phyloP scores from a whole-genome alignment of 2,888 invertebrate species.

The Mimachlamys varia region DNA sequence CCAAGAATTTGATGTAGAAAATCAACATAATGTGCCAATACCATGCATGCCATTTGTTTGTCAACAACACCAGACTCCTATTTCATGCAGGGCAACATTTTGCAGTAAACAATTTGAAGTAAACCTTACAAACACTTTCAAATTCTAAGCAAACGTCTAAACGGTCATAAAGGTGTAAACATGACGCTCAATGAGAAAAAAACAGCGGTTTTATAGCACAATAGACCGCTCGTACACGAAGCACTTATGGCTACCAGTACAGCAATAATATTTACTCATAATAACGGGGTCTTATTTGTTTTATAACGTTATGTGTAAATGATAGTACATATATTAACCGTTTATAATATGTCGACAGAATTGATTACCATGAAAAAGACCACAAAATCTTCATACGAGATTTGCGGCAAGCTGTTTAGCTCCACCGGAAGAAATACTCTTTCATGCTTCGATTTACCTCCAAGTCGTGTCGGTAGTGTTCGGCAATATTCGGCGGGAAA shows the following conservation, averaged over 20 bases:
- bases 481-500: constrained; percentile 61
- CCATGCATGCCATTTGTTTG: neutral
- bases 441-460: constrained; percentile 36
- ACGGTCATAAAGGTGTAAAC: neutral
- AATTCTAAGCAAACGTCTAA: neutral
- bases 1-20: neutral
- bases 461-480: constrained; percentile 45
- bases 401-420: constrained; percentile 34
- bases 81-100: neutral
- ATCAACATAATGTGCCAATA: constrained; percentile 10
- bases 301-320: neutral
- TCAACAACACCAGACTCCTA: neutral
- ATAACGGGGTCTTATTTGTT: neutral
- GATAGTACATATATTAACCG: neutral
- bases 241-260: constrained; percentile 25
- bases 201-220: neutral
- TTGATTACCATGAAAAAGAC: constrained; percentile 11
- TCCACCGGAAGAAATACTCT: constrained; percentile 45
- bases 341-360: neutral
- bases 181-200: neutral
- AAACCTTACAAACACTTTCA: neutral
- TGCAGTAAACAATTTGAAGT: neutral
- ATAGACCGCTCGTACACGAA: constrained; percentile 27
- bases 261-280: neutral
- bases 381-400: constrained; percentile 17